phyloP scores from a whole-genome alignment of 2,888 invertebrate genomes.

The Lithophane semibrunnea region DNA sequence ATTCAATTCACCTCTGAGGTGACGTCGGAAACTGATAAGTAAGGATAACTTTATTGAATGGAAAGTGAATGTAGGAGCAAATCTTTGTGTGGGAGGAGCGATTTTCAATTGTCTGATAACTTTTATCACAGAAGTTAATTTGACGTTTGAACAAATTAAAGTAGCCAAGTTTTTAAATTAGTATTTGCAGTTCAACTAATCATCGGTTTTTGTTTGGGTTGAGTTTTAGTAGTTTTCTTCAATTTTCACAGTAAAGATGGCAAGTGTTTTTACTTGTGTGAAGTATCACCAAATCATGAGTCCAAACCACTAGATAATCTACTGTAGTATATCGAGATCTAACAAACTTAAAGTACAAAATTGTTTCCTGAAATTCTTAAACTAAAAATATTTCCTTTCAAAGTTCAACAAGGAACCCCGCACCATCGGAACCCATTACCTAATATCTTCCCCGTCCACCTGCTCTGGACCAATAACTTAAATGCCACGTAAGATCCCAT shows the following conservation, averaged over 20 bases:
- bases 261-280: neutral
- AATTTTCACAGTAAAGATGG: neutral
- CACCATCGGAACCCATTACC: constrained; percentile 56
- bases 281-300: neutral
- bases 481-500: constrained; percentile 67
- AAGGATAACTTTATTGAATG: constrained; percentile 5
- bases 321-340: neutral
- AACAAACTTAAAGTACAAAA: neutral
- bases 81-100: neutral
- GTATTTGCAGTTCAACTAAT: neutral
- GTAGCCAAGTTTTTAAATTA: neutral
- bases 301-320: neutral
- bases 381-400: constrained; percentile 47
- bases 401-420: constrained; percentile 7
- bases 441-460: constrained; percentile 65
- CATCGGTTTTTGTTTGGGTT: neutral
- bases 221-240: neutral
- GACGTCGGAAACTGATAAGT: constrained; percentile 53
- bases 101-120: constrained; percentile 3
- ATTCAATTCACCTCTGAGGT: constrained; percentile 81
- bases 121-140: neutral
- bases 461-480: constrained; percentile 71
- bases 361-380: neutral
- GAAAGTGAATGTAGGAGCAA: neutral
- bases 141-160: neutral